These are phyloP conservation scores for Pao palembangensis DNA, from an alignment of 2,113 vertebrate genomes.

Conservation along the genomic window DNA sequence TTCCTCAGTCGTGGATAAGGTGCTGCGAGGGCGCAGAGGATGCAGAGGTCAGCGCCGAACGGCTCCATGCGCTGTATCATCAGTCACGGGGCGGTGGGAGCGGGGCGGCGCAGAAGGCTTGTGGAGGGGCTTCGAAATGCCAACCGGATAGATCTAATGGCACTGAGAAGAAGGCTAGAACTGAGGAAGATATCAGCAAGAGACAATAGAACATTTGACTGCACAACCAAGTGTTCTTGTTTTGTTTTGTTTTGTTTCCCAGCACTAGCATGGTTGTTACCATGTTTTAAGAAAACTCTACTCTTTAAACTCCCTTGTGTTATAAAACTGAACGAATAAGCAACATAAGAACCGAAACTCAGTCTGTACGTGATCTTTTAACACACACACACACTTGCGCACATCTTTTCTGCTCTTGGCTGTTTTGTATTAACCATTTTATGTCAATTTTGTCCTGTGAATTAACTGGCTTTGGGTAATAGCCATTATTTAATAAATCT, in stretches of 20 bases:
- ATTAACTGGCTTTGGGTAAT: slow-evolving; percentile 24
- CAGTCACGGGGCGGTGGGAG: slow-evolving; percentile 37
- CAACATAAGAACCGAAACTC: neutral
- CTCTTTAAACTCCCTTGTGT: neutral
- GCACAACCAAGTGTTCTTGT: neutral
- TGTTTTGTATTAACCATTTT: slow-evolving; percentile 39
- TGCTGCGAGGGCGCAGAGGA: slow-evolving; percentile 90
- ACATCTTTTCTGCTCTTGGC: slow-evolving; percentile 4
- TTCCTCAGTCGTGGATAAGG: slow-evolving; percentile 84
- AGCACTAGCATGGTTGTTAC: neutral
- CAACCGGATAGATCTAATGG: slow-evolving; percentile 30
- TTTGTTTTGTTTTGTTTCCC: no score
- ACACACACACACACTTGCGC: neutral
- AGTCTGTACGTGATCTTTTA: neutral
- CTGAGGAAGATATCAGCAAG: slow-evolving; percentile 28
- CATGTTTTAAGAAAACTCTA: neutral
- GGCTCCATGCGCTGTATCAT: slow-evolving; percentile 81
- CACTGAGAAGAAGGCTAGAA: slow-evolving; percentile 43
- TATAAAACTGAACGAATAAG: neutral
- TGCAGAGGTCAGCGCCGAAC: slow-evolving; percentile 79
- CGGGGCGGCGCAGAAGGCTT: slow-evolving; percentile 24
- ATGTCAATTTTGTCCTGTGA: slow-evolving; percentile 37
- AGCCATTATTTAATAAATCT: slow-evolving; percentile 57
- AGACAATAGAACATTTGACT: slow-evolving; percentile 13
- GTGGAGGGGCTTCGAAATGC: slow-evolving; percentile 17